A percentile compares a stretch with the other conserved stretches of the same genome.
Evolutionary conservation across 1,140 invertebrate species (phyloP).

Genomic region (Hylaeus anthracinus): DNA sequence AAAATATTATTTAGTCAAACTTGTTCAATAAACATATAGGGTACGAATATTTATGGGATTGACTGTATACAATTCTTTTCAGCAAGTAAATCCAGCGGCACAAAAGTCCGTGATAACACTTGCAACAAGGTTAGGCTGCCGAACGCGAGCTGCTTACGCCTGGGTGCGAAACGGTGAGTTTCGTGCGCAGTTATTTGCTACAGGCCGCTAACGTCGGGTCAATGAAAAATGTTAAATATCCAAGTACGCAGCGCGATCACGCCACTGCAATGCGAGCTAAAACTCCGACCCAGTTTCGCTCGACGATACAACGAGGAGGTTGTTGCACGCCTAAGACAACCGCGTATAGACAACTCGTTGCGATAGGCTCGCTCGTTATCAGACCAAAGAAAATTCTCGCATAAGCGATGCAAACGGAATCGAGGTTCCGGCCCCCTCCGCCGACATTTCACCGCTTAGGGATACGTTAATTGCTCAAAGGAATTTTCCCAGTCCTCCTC

Average conservation of each 20-base stretch:
- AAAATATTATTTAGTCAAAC: too few relatives aligned
- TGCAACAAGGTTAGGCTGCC: constrained; percentile 13
- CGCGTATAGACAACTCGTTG: not conserved
- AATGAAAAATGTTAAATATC: constrained; percentile 56
- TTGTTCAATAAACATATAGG: too few relatives aligned
- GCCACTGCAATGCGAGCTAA: constrained; percentile 17
- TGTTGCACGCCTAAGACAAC: not conserved
- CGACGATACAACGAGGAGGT: not conserved
- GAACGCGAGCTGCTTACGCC: constrained; percentile 9
- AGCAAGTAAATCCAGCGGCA: not conserved
- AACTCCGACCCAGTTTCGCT: constrained; percentile 48
- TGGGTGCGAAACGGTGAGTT: not conserved
- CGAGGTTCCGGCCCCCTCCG: not conserved
- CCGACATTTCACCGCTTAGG: constrained; percentile 40
- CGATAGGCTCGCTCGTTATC: not conserved
- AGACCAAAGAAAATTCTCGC: not conserved
- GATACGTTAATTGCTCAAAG: constrained; percentile 64
- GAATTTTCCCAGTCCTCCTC: constrained; percentile 50
- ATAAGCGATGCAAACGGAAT: constrained; percentile 12
- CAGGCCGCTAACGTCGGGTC: constrained; percentile 14
- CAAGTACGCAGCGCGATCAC: constrained; percentile 28
- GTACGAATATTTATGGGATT: too few relatives aligned
- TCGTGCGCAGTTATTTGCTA: constrained; percentile 32
- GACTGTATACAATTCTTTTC: too few relatives aligned
- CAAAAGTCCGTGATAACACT: not conserved